Evolutionary conservation across 2,888 invertebrate genomes (phyloP).

Genomic region (Cyclophora punctaria): DNA sequence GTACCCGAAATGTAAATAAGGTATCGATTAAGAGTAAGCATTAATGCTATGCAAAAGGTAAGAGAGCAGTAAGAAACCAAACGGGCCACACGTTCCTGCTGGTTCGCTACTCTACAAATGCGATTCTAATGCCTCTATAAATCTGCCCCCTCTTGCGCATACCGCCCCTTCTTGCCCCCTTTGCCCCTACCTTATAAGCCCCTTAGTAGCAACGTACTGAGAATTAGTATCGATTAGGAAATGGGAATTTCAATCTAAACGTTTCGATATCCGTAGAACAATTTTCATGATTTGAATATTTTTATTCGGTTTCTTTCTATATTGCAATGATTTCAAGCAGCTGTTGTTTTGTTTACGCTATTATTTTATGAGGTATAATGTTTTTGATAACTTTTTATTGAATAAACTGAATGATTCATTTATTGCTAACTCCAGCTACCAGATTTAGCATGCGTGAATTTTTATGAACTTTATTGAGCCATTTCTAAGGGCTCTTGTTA

Average conservation of each 20-base stretch:
- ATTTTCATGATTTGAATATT: conserved; percentile 26
- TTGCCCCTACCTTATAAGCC: conserved; percentile 15
- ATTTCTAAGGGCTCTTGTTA: too few relatives aligned
- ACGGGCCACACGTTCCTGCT: conserved; percentile 29
- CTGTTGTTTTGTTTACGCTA: background rate
- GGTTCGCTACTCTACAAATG: conserved; percentile 41
- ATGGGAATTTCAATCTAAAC: conserved; percentile 43
- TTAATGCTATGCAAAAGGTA: conserved; percentile 31
- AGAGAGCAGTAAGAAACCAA: conserved; percentile 20
- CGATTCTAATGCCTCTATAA: conserved; percentile 64
- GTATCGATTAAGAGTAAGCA: conserved; percentile 2
- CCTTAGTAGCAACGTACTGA: conserved; percentile 31
- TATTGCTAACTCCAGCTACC: too few relatives aligned
- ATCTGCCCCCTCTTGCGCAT: conserved; percentile 47
- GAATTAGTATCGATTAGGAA: conserved; percentile 65
- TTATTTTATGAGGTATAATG: too few relatives aligned
- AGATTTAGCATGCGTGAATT: too few relatives aligned
- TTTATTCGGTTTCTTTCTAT: conserved; percentile 18
- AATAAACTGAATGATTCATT: too few relatives aligned
- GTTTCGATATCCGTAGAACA: conserved; percentile 26
- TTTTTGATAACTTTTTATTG: too few relatives aligned
- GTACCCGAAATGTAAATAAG: too few relatives aligned
- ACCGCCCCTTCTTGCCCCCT: conserved; percentile 21
- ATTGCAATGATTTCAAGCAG: conserved; percentile 4
- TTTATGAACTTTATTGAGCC: too few relatives aligned